Percentiles rank a stretch among this genome's conserved stretches.
phyloP scores from a whole-genome alignment of 2,888 invertebrate species.

The Conistra vaccinii region DNA sequence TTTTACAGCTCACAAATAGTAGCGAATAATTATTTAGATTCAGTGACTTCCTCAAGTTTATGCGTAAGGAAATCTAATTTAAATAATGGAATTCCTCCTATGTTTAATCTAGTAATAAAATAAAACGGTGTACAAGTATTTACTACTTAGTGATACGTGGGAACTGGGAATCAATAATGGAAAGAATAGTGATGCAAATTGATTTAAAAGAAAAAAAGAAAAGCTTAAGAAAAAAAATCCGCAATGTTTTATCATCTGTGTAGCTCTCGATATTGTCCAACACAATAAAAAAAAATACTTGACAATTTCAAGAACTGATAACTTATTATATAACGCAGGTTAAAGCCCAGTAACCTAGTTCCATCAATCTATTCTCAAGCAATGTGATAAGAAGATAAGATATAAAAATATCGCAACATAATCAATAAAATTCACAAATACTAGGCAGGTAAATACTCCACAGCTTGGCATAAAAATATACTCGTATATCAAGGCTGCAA shows the following conservation, averaged over 20 bases:
- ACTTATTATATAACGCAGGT: slow-evolving; percentile 58
- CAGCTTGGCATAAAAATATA: slow-evolving; percentile 20
- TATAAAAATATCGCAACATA: slow-evolving; percentile 46
- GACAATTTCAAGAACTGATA: slow-evolving; percentile 47
- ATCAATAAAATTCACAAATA: slow-evolving; percentile 49
- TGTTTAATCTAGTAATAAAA: slow-evolving; percentile 46
- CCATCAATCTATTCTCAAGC: slow-evolving; percentile 60
- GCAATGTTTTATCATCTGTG: not conserved
- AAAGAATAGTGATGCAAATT: not conserved
- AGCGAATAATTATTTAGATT: slow-evolving; percentile 42
- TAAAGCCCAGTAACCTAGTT: slow-evolving; percentile 64
- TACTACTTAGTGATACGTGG: slow-evolving; percentile 13
- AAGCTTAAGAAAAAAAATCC: not conserved
- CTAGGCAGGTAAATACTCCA: slow-evolving; percentile 21
- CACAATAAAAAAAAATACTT: slow-evolving; percentile 4
- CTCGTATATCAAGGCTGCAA: slow-evolving; percentile 39
- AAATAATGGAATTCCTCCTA: slow-evolving; percentile 15
- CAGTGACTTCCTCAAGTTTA: slow-evolving; percentile 29
- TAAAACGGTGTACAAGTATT: slow-evolving; percentile 16
- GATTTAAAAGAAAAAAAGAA: too few relatives aligned
- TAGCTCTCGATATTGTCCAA: not conserved
- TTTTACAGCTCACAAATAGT: slow-evolving; percentile 34
- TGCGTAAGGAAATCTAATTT: slow-evolving; percentile 35
- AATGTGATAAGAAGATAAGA: slow-evolving; percentile 59
- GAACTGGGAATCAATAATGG: not conserved